Evolutionary conservation across 1,140 invertebrate genomes (phyloP).

Genomic region (Phthorimaea operculella): DNA sequence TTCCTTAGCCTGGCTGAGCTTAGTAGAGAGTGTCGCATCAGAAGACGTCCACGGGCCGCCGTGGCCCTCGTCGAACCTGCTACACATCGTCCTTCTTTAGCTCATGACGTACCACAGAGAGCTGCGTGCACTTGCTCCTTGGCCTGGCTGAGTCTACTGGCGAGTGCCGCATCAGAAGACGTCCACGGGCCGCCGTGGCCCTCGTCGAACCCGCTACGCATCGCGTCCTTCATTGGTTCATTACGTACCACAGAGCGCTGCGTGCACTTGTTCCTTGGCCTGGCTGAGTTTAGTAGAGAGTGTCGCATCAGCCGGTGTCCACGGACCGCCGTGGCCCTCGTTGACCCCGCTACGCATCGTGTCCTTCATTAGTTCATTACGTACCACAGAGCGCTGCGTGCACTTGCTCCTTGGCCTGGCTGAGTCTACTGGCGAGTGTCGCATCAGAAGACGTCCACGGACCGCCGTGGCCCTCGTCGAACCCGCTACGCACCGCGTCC

Average conservation of each 20-base stretch:
- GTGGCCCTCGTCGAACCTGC: conserved; percentile 64
- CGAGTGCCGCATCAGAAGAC: conserved; percentile 73
- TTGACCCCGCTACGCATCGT: conserved; percentile 72
- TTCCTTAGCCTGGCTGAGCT: conserved; percentile 74
- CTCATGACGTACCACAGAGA: conserved; percentile 87
- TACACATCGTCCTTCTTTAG: conserved; percentile 90
- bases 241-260: conserved; percentile 87
- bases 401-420: conserved; percentile 74
- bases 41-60: conserved; percentile 75
- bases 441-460: conserved; percentile 75
- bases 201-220: conserved; percentile 71
- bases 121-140: conserved; percentile 84
- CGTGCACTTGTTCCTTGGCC: conserved; percentile 80
- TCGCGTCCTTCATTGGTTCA: conserved; percentile 93
- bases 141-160: conserved; percentile 73
- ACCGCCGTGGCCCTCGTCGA: conserved; percentile 70
- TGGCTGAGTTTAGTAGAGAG: conserved; percentile 76
- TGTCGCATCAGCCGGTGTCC: conserved; percentile 73
- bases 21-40: conserved; percentile 77
- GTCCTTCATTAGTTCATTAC: conserved; percentile 13
- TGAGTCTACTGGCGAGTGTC: conserved; percentile 77
- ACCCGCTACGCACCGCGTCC: conserved; percentile 76
- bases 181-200: conserved; percentile 76
- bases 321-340: conserved; percentile 73
- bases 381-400: conserved; percentile 89